Conservation (phyloP, 2,113 vertebrate species). For the Phrynosoma blainvillii region DNA sequence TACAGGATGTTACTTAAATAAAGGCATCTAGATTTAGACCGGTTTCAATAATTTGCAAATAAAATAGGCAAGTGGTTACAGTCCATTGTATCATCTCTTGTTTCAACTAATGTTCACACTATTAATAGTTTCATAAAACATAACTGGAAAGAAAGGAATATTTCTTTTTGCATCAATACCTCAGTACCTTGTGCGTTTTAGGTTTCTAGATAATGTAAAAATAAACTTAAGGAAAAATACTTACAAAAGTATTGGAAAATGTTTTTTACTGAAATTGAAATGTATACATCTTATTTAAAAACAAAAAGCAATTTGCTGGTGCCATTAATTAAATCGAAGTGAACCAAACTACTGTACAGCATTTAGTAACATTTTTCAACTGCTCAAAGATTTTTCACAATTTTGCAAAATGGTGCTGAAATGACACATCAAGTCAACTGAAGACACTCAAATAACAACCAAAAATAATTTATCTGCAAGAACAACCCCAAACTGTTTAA, state of each 20-base stretch:
- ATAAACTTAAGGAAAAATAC: slow-evolving; percentile 50
- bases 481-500: slow-evolving; percentile 56
- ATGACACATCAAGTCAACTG: slow-evolving; percentile 70
- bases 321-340: slow-evolving; percentile 74
- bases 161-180: background rate
- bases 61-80: background rate
- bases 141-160: background rate
- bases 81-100: background rate
- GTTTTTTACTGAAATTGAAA: slow-evolving; percentile 78
- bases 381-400: slow-evolving; percentile 63
- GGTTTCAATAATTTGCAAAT: slow-evolving; percentile 39
- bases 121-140: background rate
- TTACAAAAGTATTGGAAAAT: slow-evolving; percentile 80
- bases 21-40: slow-evolving; percentile 32
- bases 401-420: slow-evolving; percentile 67
- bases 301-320: slow-evolving; percentile 80
- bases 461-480: slow-evolving; percentile 69
- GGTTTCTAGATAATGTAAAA: background rate
- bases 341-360: slow-evolving; percentile 68
- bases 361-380: slow-evolving; percentile 59
- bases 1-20: slow-evolving; percentile 60
- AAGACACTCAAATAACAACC: slow-evolving; percentile 66
- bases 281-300: slow-evolving; percentile 81
- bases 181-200: background rate
- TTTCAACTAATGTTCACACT: no score